Base-by-base conservation (phyloP, 2,888 invertebrate genomes). In the Athripsodes cinereus region DNA sequence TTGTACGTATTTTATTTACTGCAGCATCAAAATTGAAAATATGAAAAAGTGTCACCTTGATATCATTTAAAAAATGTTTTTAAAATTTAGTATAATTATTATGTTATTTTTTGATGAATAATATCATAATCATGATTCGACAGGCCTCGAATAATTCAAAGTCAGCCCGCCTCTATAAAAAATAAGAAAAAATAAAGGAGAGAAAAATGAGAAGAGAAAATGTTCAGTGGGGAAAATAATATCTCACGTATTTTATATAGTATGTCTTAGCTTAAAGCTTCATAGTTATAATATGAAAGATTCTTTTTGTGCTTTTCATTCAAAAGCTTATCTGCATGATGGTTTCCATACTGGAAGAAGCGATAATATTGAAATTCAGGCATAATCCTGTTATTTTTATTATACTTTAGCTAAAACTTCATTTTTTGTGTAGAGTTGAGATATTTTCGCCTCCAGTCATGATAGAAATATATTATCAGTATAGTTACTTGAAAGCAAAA, bases 241-340 rank as follows among this genome's bases (percentile, higher is more conserved):
- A 56, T 22, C 57, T 57, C 52, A 57, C 57, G 57, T 57, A 57
- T 57, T 57, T 31, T 52, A 57, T 57, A 50, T 26, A 5, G 22
- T 13, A 50, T 19, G 55, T 50, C 26, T 22, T 13, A 21, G 20
- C 53, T 22, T 40, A 31, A 50, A 50, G 55, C 40, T 55, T 26
- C n/a, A n/a, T n/a, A n/a, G n/a, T n/a, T n/a, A n/a, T n/a, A 52
- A 20, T 57, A 51, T 52, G 47, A 52, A 57, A 57, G 57, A 57
- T 57, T 52, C 46, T 52, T 51, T 57, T 57, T 57, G 47, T 52
- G 56, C 16, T 47, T 52, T 26, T 26, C 47, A 49, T 46, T 46
- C 44, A 21, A 34, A 57, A 57, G 57, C 52, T 57, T 57, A 57
- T 57, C 52, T 51, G 26, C 47, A 22, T 47, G 57, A 52, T 52